Conservation (phyloP, 2,888 invertebrate species). For the Chirona hameri region DNA sequence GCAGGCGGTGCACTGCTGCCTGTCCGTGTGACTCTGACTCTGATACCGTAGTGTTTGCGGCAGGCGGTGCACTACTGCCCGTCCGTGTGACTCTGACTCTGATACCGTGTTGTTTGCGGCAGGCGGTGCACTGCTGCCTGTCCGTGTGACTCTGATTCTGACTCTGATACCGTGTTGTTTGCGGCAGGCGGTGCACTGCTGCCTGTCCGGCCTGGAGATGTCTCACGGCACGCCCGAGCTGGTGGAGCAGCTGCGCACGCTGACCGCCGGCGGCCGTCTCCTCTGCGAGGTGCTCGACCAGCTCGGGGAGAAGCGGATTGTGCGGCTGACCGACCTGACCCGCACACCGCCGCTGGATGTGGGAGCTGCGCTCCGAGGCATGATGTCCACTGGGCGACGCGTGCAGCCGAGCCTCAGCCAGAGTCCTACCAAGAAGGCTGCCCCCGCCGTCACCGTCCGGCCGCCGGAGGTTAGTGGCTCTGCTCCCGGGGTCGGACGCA, state of each 20-base stretch:
- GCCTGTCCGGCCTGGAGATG: conserved; percentile 60
- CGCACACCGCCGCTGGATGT: not conserved
- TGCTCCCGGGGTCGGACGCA: not conserved
- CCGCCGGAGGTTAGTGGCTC: not conserved
- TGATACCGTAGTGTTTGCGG: too few relatives aligned
- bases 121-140: conserved; percentile 66
- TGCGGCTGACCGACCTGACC: not conserved
- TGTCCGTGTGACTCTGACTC: too few relatives aligned
- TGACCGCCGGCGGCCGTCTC: not conserved
- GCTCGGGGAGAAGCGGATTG: not conserved
- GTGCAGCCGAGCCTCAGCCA: too few relatives aligned
- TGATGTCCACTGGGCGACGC: not conserved
- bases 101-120: too few relatives aligned
- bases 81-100: too few relatives aligned
- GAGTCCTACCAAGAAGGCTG: not conserved
- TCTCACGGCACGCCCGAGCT: conserved; percentile 51
- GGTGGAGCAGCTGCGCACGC: conserved; percentile 50
- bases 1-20: too few relatives aligned
- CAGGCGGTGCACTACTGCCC: too few relatives aligned
- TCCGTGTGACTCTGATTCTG: conserved; percentile 47
- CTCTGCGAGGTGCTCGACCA: conserved; percentile 9
- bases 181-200: conserved; percentile 67
- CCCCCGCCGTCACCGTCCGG: not conserved
- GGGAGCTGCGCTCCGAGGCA: not conserved
- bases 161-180: too few relatives aligned